Evolutionary conservation across 2,888 invertebrate genomes (phyloP), one percentile per base, ranked within the genome.

Genomic region (Agrotis ipsilon): DNA sequence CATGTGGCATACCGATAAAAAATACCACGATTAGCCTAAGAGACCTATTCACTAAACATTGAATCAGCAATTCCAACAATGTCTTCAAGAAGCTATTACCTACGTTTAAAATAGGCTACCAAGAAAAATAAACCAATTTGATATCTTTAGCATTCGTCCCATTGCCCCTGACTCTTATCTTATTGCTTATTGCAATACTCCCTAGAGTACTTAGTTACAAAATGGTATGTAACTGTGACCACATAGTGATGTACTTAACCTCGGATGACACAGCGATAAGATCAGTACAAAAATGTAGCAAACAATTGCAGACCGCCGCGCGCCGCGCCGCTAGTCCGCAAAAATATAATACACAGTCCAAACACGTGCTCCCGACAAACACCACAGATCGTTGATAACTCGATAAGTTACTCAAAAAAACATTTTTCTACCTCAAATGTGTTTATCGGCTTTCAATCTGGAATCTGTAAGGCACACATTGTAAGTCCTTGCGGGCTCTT

Each of bases 381-480:
- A 78, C 80, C 82, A 73, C 72, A 87, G 85, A 89, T 89, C 79
- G 77, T 77, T 85, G 93, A 94, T 94, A 90, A 89, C 77, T 87
- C 85, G 90, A 92, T 93, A 93, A 91, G 87, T 90, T 88, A 86
- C 88, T 88, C 81, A 87, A 92, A 94, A 93, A 92, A 91, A 88
- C 89, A 75, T 83, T 91, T 91, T 91, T 91, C 88, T 91, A 90
- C 93, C 90, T 91, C 91, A 93, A 92, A 94, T 92, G 88, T 90
- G 91, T 94, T 95, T 95, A 95, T 95, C 95, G 90, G 92, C 94
- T 94, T 92, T 92, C 88, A 88, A 95, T 95, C 94, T 93, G 91
- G 91, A 93, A 94, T 94, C 95, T 94, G 91, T 93, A 94, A 92
- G 92, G 94, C 93, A 94, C 95, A 95, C 93, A 94, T 94, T 94